Evolutionary conservation across 2,888 invertebrate genomes (phyloP), one percentile per base, ranked within the genome.

Genomic region (Congeria kusceri): DNA sequence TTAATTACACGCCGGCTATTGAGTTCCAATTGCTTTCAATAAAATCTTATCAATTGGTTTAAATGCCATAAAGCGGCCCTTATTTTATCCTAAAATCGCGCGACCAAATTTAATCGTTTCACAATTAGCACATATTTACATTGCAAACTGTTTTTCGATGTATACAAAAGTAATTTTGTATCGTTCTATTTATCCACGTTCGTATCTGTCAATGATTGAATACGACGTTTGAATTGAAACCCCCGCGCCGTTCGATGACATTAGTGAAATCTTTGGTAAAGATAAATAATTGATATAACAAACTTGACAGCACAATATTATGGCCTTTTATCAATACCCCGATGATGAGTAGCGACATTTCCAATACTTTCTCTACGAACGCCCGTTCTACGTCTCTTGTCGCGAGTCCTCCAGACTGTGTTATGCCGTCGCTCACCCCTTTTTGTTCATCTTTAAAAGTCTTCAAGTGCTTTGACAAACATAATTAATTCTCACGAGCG

Each of bases 151-250:
- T 9, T 65, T 49, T 64, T 64, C 66, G 57, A 57, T 49, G 53
- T 29, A n/a, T 32, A 53, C 53, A 76, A 62, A 58, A 44, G 61
- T 61, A 70, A 70, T 70, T 66, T 66, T 76, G 70, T 76, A 66
- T 70, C 70, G 56, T 46, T 70, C 39, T 32, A 59, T 46, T 70
- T 66, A 66, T 61, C 65, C 46, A 61, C 56, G 65, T 66, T 39
- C 23, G 29, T 47, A 28, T 58, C 20, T 39, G 5, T 4, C 47
- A 61, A 70, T 56, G 28, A 47, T 76, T 27, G 20, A 61, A 29
- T 58, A 53, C 25, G 29, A 56, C 28, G 23, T 44, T 70, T 44
- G 53, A 28, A 27, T 46, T 47, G 44, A 61, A 47, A 47, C 62
- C 49, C 63, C 56, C 67, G 44, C 67, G 44, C 18, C 44, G 39